Percentiles rank a stretch among this genome's conserved stretches.
phyloP scores from a whole-genome alignment of 2,888 invertebrate species.

The Tetropium fuscum region DNA sequence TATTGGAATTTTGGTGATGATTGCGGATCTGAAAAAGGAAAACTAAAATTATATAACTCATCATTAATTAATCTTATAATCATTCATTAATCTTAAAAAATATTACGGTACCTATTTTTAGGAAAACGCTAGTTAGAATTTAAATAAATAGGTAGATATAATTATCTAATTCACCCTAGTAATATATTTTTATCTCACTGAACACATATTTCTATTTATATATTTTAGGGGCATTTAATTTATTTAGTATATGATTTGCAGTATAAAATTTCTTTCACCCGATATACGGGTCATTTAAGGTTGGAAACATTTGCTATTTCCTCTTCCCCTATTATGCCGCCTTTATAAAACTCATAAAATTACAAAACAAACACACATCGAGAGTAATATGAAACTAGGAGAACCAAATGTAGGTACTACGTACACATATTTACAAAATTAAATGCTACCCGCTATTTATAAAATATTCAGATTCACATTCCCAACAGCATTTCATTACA shows the following conservation, averaged over 20 bases:
- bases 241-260: too few species aligned
- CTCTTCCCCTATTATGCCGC: background rate
- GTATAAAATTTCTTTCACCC: background rate
- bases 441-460: conserved; percentile 34
- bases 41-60: background rate
- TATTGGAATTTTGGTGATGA: conserved; percentile 46
- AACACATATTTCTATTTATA: background rate
- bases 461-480: conserved; percentile 39
- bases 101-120: too few species aligned
- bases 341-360: conserved; percentile 31
- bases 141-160: too few species aligned
- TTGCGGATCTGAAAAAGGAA: conserved; percentile 42
- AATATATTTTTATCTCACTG: background rate
- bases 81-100: too few species aligned
- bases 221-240: too few species aligned
- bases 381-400: conserved; percentile 23
- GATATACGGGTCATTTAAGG: background rate
- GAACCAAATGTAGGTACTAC: conserved; percentile 17
- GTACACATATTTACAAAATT: conserved; percentile 30
- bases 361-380: conserved; percentile 30
- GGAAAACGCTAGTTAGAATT: too few species aligned
- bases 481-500: conserved; percentile 35
- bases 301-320: background rate
- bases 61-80: too few species aligned
- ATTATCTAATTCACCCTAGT: background rate